These are phyloP conservation scores for Onychorhynchus coronatus DNA, from an alignment of 2,113 vertebrate species.

Conservation along the genomic window DNA sequence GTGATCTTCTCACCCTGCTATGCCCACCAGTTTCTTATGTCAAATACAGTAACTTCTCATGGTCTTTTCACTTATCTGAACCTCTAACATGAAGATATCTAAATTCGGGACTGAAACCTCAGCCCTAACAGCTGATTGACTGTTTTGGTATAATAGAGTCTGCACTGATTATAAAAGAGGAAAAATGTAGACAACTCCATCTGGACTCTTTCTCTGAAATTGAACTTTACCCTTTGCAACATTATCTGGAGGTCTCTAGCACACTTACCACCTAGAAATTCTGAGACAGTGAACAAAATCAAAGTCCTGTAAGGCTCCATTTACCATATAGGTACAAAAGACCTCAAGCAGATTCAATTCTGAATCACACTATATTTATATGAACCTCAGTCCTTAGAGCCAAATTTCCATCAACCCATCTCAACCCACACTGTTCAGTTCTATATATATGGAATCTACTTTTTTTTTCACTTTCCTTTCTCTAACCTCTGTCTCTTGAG, in stretches of 20 bases:
- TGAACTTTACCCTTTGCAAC: not conserved
- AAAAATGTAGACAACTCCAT: not conserved
- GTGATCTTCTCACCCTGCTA: not conserved
- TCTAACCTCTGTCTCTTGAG: not conserved
- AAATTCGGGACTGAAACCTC: not conserved
- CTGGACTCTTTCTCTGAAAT: not conserved
- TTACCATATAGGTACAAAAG: not conserved
- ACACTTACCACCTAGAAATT: not conserved
- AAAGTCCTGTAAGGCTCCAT: not conserved
- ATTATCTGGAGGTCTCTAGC: not conserved
- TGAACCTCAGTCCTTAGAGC: not conserved
- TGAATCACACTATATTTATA: not conserved
- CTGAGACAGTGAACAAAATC: not conserved
- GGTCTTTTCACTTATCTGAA: not conserved
- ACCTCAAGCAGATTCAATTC: not conserved
- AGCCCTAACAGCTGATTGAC: not conserved
- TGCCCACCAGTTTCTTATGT: not conserved
- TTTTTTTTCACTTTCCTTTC: not conserved
- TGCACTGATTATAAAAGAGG: not conserved
- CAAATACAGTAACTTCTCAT: not conserved
- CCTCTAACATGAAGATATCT: not conserved
- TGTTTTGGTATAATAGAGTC: not conserved
- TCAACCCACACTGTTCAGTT: not conserved
- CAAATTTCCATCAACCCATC: not conserved
- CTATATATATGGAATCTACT: not conserved